Evolutionary conservation across 2,113 vertebrate genomes (phyloP).

Genomic region (Chionomys nivalis): DNA sequence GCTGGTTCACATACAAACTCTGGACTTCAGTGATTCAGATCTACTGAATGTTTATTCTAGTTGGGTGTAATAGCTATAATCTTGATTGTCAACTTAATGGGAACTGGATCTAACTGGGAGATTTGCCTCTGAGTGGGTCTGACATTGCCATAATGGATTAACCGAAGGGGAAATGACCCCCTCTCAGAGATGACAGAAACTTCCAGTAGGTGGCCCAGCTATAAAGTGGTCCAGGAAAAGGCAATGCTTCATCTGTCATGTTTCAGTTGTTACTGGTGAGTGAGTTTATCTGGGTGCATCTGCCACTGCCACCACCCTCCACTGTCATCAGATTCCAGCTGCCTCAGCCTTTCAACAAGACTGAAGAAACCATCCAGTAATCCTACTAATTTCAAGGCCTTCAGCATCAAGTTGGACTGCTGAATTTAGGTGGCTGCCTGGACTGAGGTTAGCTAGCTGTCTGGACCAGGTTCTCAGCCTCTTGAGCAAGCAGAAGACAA

Average conservation of each 20-base stretch:
- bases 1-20: not conserved
- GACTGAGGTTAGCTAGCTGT: no score
- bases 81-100: not conserved
- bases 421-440: not conserved
- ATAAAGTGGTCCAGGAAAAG: not conserved
- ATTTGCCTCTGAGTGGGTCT: not conserved
- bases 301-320: not conserved
- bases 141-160: not conserved
- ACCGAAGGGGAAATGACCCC: accelerated
- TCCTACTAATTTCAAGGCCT: not conserved
- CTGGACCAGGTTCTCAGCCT: not conserved
- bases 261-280: not conserved
- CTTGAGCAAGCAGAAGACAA: not conserved
- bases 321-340: not conserved
- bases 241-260: no score
- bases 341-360: not conserved
- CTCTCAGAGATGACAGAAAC: not conserved
- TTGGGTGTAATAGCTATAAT: not conserved
- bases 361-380: not conserved
- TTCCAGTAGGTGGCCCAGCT: not conserved
- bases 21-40: not conserved
- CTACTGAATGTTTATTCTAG: not conserved
- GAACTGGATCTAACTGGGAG: not conserved
- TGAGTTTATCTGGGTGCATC: not conserved
- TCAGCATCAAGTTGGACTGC: not conserved